Conservation (phyloP, 2,797 vertebrate species). For the Streptopelia turtur region DNA sequence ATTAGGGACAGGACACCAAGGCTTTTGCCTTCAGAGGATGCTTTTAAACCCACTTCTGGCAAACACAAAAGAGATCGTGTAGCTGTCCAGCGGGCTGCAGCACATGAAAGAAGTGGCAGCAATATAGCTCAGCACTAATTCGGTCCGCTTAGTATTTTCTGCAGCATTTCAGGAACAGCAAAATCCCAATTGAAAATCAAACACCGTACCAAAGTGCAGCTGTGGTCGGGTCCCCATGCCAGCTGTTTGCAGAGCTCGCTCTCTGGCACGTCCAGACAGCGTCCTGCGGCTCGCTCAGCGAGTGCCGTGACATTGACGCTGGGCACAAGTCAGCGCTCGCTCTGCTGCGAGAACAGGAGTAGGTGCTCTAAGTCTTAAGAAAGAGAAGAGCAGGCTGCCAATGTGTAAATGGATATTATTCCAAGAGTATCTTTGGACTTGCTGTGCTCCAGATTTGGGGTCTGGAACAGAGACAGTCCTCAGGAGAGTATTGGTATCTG, state of each 20-base stretch:
- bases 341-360: neutral
- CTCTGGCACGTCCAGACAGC: neutral
- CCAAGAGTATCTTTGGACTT: constrained; percentile 14
- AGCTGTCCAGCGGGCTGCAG: neutral
- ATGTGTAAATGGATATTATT: constrained; percentile 47
- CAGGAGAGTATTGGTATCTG: constrained; percentile 54
- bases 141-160: neutral
- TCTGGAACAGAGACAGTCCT: constrained; percentile 30
- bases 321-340: neutral
- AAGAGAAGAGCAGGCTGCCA: constrained; percentile 14
- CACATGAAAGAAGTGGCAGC: neutral
- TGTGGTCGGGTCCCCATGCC: neutral
- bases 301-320: neutral
- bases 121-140: neutral
- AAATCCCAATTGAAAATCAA: neutral
- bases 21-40: neutral
- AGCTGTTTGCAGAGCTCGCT: neutral
- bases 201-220: neutral
- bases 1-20: neutral
- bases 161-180: neutral
- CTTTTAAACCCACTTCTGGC: neutral
- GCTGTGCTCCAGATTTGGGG: constrained; percentile 47
- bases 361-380: neutral
- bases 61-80: neutral
- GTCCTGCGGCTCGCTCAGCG: neutral